Base-by-base conservation (phyloP, 2,113 vertebrate species). In the Bos javanicus region DNA sequence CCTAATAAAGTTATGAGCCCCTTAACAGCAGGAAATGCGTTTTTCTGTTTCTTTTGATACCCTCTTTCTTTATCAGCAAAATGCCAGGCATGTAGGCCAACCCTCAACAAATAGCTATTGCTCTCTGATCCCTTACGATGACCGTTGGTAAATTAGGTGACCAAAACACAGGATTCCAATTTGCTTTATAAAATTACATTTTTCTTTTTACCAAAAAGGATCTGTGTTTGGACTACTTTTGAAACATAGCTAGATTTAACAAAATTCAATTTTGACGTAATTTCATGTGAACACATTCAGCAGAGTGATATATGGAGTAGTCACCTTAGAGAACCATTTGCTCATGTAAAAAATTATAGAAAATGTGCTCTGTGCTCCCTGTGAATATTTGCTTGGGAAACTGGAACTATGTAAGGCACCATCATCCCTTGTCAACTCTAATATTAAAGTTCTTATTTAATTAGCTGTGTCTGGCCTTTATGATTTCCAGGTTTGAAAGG, bases 141-240 rank as follows among this genome's bases (percentile, higher is more conserved):
- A 82, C 43, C n/a, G 36, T 92, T 76, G 95, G 76, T 90, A 88
- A 89, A 87, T 85, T 64, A 89, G 43, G 60, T 62, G 36, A 46
- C 17, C 87, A 50, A 95, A 84, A 90, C 78, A 50, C 5, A 83
- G 39, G 46, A 90, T 74, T 96, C 62, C 62, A 71, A n/a, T 52
- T 93, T 74, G 28, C 57, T 95, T 96, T 90, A 94, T 50, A 95
- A 93, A 89, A 82, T 97, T 87, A 91, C 92, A 60, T 71, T 80
- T 93, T 76, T 28, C 17, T 93, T 94, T 95, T 98, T 95, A 46
- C 39, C 21, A 76, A 15, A 54, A 64, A 67, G 36, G n/a, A 74
- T 87, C 50, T 84, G 62, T 81, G 71, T 95, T 97, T 96, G 87
- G 89, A 39, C 43, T 85, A 19, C 74, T 97, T 92, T 90, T 94